Percentiles rank a stretch among this genome's conserved stretches.
These are phyloP conservation scores for Metaphire vulgaris DNA, from an alignment of 1,140 invertebrate species.

Conservation along the genomic window DNA sequence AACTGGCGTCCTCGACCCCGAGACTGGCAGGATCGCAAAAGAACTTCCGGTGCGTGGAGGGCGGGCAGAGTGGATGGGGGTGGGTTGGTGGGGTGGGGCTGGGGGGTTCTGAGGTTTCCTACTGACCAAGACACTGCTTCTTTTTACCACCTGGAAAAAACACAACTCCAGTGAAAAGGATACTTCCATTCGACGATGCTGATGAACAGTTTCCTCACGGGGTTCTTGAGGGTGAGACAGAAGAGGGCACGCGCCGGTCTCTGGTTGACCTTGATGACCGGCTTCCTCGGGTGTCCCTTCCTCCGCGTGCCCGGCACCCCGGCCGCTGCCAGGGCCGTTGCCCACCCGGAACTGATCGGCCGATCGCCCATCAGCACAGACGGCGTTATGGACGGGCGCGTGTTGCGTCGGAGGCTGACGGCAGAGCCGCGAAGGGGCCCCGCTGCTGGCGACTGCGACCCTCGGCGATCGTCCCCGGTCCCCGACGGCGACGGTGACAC, in stretches of 20 bases:
- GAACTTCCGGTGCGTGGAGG: no score
- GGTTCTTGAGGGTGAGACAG: conserved; percentile 87
- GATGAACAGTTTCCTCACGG: conserved; percentile 88
- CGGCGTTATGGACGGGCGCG: background rate
- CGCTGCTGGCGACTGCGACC: background rate
- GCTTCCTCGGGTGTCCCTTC: conserved; percentile 22
- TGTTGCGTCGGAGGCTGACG: conserved; percentile 9
- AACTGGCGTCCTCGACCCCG: no score
- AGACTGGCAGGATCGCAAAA: no score
- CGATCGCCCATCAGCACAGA: conserved; percentile 33
- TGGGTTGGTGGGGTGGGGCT: no score
- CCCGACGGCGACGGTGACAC: background rate
- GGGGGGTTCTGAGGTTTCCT: no score
- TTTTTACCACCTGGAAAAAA: no score
- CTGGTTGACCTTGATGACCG: conserved; percentile 40
- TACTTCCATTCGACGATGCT: conserved; percentile 98
- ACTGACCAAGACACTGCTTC: no score
- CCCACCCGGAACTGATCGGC: conserved; percentile 52
- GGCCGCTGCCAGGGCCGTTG: conserved; percentile 48
- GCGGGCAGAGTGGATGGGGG: no score
- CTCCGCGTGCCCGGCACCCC: conserved; percentile 32
- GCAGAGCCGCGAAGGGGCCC: background rate
- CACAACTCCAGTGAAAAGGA: no score
- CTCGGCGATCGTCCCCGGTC: no score
- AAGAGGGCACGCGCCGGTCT: conserved; percentile 82